A percentile compares a stretch with the other conserved stretches of the same genome.
Evolutionary conservation across 2,113 vertebrate species (phyloP).

Genomic region (Coregonus clupeaformis): DNA sequence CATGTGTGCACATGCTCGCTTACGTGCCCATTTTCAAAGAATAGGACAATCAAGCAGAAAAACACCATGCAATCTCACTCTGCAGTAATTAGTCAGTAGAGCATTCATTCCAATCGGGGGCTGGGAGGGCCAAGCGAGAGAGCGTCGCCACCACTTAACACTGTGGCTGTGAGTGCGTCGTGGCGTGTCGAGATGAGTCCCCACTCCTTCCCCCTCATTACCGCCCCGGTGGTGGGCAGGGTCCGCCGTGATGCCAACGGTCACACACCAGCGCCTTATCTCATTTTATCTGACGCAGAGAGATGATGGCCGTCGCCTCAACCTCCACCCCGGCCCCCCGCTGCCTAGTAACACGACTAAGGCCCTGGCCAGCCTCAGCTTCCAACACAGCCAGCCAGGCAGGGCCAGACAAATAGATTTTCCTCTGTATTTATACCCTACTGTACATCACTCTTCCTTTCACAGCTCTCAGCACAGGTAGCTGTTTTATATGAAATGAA

Average conservation of each 20-base stretch:
- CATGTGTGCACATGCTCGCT: constrained; percentile 23
- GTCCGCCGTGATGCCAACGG: constrained; percentile 73
- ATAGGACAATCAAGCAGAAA: neutral
- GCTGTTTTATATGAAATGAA: constrained; percentile 96
- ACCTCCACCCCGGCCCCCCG: constrained; percentile 9
- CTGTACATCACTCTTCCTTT: constrained; percentile 87
- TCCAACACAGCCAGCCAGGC: constrained; percentile 64
- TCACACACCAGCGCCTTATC: constrained; percentile 83
- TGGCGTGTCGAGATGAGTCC: constrained; percentile 9
- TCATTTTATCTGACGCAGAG: constrained; percentile 81
- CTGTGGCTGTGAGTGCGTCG: constrained; percentile 32
- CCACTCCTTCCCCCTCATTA: constrained; percentile 63
- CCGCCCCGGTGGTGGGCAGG: constrained; percentile 75
- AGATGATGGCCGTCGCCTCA: constrained; percentile 71
- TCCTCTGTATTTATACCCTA: constrained; percentile 88
- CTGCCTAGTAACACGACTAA: neutral
- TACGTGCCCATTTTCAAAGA: neutral
- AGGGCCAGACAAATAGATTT: constrained; percentile 88
- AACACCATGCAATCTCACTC: neutral
- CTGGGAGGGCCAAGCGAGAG: constrained; percentile 36
- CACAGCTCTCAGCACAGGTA: constrained; percentile 86
- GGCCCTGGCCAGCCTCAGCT: neutral
- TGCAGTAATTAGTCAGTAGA: neutral
- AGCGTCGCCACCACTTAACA: constrained; percentile 69
- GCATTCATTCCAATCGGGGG: neutral